Evolutionary conservation across 2,888 invertebrate species (phyloP), one percentile per base, ranked within the genome.

Genomic region (Coleophora deauratella): DNA sequence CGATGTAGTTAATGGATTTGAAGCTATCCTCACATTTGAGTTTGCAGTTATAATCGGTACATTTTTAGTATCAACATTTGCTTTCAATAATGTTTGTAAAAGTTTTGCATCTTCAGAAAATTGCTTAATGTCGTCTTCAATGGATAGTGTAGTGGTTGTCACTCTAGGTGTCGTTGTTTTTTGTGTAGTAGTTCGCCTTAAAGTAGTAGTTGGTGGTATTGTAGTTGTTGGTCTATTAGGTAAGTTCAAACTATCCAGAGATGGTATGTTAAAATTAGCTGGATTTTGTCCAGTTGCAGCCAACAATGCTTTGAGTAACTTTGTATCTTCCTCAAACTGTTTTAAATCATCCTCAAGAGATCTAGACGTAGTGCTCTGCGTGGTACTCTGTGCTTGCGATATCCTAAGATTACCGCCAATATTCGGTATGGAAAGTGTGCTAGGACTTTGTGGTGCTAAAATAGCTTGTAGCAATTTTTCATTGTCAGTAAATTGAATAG

Each of bases 261-360:
- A 64, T 13, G 82, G 81, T 55, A 84, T 65, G 46, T 80, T 80
- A 30, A 81, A 59, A 33, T 62, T 67, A 14, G 66, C 66, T 44
- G 82, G 77, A 52, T 82, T 73, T 59, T 80, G 77, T 2, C 82
- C 81, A 6, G 78, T 85, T 27, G 77, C 81, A 57, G 76, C 69
- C 51, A 85, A 66, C 14, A 84, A 62, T 2, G 81, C 85, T 62
- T 86, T 71, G 44, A 84, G 55, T 40, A 86, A 60, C 55, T 78
- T 77, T 7, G 84, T 76, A 43, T 87, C 86, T 60, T 85, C 78
- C 56, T 86, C 78, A 51, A 80, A 80, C 45, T 84, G 81, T 40
- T 67, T 71, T 10, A 86, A 69, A 42, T 86, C 86, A 15, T 84
- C 82, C 58, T 85, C 74, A 41, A 86, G 66, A 27, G 81, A 78